These are phyloP conservation scores for Stenopsyche tienmushanensis DNA, from an alignment of 1,140 invertebrate genomes.

Conservation along the genomic window DNA sequence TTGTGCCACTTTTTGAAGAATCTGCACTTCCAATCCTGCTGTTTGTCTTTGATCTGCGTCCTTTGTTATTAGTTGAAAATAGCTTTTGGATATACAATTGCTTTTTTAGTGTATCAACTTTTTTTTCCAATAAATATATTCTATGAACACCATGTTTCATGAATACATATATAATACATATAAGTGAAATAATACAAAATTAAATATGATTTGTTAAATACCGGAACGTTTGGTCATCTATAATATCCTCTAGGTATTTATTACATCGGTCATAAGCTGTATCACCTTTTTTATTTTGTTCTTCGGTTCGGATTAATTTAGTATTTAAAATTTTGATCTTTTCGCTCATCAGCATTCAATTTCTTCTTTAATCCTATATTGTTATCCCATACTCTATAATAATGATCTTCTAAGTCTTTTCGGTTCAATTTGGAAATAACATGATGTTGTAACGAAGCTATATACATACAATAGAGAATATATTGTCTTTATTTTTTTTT, in stretches of 20 bases:
- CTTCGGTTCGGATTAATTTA: neutral
- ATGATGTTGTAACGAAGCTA: constrained; percentile 11
- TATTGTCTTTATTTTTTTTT: neutral
- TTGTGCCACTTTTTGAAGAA: neutral
- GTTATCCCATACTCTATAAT: constrained; percentile 14
- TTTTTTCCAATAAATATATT: neutral
- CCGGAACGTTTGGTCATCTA: neutral
- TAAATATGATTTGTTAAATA: neutral
- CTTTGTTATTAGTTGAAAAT: neutral
- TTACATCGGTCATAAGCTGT: neutral
- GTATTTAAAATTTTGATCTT: constrained; percentile 18
- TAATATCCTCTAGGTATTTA: neutral
- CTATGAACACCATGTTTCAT: neutral
- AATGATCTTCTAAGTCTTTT: constrained; percentile 17
- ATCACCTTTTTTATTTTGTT: neutral
- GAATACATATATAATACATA: neutral
- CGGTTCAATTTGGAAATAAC: constrained; percentile 17
- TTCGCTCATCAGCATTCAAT: constrained; percentile 1
- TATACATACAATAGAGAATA: neutral
- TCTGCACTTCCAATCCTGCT: neutral
- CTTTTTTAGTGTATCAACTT: neutral
- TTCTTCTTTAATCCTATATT: constrained; percentile 12
- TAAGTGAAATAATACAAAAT: too few relatives aligned
- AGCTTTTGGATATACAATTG: neutral
- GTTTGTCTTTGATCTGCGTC: neutral